Conservation (phyloP, 1,140 invertebrate genomes). For the Pteromalus puparum region DNA sequence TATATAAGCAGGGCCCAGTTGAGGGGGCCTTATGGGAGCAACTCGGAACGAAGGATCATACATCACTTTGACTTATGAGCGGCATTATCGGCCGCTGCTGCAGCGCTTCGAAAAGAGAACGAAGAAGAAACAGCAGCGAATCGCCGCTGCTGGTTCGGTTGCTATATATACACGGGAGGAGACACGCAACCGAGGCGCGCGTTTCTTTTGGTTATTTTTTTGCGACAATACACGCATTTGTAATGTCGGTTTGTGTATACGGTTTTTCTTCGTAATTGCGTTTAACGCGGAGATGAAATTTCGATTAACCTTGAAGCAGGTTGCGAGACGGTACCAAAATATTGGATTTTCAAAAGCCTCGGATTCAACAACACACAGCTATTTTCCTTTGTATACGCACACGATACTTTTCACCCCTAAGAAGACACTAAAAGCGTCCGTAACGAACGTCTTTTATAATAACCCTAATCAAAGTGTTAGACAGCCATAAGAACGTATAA, state of each 20-base stretch:
- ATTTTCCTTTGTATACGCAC: constrained; percentile 15
- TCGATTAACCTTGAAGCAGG: no score
- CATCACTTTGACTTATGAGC: constrained; percentile 69
- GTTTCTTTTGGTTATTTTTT: background rate
- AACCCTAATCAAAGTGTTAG: constrained; percentile 46
- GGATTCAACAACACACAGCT: no score
- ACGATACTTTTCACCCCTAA: background rate
- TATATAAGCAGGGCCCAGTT: constrained; percentile 43
- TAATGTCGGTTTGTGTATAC: no score
- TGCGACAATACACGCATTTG: no score
- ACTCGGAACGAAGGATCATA: constrained; percentile 58
- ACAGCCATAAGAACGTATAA: constrained; percentile 32
- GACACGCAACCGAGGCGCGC: background rate
- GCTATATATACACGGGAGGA: background rate
- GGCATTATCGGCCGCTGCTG: constrained; percentile 57
- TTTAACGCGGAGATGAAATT: no score
- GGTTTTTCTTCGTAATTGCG: no score
- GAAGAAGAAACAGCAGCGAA: background rate
- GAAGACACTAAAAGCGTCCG: background rate
- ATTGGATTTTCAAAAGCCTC: no score
- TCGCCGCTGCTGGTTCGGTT: background rate
- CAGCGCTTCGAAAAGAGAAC: background rate
- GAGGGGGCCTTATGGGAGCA: constrained; percentile 57
- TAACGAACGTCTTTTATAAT: constrained; percentile 23
- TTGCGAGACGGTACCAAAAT: no score